phyloP scores from a whole-genome alignment of 2,113 vertebrate genomes.

The Psophia crepitans region DNA sequence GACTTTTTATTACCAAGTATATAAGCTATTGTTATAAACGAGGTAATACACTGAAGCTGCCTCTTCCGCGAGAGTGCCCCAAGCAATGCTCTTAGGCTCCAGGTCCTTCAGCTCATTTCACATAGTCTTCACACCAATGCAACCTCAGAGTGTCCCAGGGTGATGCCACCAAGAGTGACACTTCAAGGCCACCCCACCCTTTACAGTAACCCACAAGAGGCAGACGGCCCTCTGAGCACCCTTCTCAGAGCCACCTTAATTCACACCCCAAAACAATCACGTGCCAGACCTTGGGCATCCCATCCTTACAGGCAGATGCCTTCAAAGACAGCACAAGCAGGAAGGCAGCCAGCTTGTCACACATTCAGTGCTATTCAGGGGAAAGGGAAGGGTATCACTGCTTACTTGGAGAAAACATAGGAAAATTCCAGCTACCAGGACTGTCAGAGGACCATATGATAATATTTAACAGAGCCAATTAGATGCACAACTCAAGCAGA shows the following conservation, averaged over 20 bases:
- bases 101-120: not conserved
- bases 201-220: not conserved
- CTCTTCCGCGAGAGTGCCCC: not conserved
- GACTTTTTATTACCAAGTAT: not conserved
- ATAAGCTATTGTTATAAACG: not conserved
- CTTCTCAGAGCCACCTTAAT: not conserved
- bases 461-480: not conserved
- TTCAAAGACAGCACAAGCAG: not conserved
- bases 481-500: not conserved
- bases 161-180: accelerated
- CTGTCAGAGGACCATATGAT: not conserved
- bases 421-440: not conserved
- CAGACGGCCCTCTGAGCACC: not conserved
- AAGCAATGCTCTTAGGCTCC: not conserved
- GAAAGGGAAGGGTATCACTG: not conserved
- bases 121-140: not conserved
- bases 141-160: accelerated
- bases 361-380: not conserved
- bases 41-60: not conserved
- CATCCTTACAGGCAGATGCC: not conserved
- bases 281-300: not conserved
- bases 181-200: not conserved
- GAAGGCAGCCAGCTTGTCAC: not conserved
- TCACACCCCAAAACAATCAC: not conserved
- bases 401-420: not conserved